phyloP scores from a whole-genome alignment of 2,113 vertebrate genomes.

The Chunga burmeisteri region DNA sequence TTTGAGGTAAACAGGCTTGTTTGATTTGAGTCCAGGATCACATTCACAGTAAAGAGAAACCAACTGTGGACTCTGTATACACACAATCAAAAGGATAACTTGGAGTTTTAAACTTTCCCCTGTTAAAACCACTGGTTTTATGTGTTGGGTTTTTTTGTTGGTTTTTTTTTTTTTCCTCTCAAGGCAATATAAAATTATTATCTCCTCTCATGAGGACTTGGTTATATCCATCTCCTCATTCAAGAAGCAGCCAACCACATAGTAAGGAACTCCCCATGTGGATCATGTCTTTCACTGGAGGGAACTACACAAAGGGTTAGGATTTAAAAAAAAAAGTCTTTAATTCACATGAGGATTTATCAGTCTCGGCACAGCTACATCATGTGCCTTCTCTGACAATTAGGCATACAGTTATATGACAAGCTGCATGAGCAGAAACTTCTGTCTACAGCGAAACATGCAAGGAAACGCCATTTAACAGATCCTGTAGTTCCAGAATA shows the following conservation, averaged over 20 bases:
- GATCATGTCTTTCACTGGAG: not conserved
- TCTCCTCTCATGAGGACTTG: not conserved
- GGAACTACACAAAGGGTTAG: not conserved
- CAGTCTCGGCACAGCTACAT: not conserved
- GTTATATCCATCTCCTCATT: not conserved
- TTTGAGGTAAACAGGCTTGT: not conserved
- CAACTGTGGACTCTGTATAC: not conserved
- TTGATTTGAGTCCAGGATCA: not conserved
- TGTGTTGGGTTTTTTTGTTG: too few relatives aligned
- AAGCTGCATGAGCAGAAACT: not conserved
- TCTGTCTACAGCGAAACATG: not conserved
- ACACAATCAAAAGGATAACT: not conserved
- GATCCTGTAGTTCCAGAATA: not conserved
- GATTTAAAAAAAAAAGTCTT: not conserved
- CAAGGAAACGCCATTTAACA: not conserved
- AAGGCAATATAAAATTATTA: not conserved
- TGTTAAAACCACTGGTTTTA: not conserved
- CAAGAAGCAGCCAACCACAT: not conserved
- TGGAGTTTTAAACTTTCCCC: not conserved
- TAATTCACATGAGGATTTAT: not conserved
- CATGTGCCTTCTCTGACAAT: not conserved
- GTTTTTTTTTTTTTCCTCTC: not conserved
- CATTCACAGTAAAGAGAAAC: not conserved
- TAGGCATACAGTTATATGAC: not conserved
- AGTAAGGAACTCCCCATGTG: not conserved